A percentile compares a stretch with the other conserved stretches of the same genome.
Conservation (phyloP, 2,888 invertebrate species). For the Agonopterix heracliana region DNA sequence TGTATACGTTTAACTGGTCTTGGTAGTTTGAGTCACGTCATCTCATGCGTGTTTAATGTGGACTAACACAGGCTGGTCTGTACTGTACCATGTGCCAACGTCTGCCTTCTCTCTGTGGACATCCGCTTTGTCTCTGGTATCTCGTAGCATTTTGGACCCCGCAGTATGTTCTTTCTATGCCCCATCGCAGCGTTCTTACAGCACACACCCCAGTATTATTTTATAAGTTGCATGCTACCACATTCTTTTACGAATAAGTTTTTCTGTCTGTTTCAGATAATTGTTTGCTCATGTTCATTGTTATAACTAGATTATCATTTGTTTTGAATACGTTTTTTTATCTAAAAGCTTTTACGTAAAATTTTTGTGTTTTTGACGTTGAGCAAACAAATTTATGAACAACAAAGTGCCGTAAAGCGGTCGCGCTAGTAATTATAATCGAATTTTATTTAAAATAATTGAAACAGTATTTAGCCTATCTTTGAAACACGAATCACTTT, state of each 20-base stretch:
- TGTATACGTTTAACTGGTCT: slow-evolving; percentile 45
- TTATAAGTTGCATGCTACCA: slow-evolving; percentile 62
- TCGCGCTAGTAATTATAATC: neutral
- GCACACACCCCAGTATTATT: slow-evolving; percentile 48
- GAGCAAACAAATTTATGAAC: slow-evolving; percentile 46
- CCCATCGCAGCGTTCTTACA: slow-evolving; percentile 58
- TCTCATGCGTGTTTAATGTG: slow-evolving; percentile 61
- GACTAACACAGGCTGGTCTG: slow-evolving; percentile 59
- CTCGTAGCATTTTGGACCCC: slow-evolving; percentile 62
- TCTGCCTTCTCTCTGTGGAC: slow-evolving; percentile 52
- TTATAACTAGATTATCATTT: neutral
- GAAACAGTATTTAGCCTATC: neutral
- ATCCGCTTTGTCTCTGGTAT: slow-evolving; percentile 63
- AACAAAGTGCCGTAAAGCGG: slow-evolving; percentile 31
- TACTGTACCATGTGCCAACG: slow-evolving; percentile 44
- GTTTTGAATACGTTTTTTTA: neutral
- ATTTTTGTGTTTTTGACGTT: slow-evolving; percentile 6
- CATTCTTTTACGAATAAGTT: slow-evolving; percentile 40
- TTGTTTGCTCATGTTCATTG: slow-evolving; percentile 21
- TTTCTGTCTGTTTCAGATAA: slow-evolving; percentile 26
- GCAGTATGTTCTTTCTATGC: slow-evolving; percentile 55
- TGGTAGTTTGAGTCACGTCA: slow-evolving; percentile 66
- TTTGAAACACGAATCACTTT: neutral
- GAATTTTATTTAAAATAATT: neutral
- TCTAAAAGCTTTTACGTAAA: slow-evolving; percentile 6